Percentiles rank a stretch among this genome's conserved stretches.
Evolutionary conservation across 2,888 invertebrate genomes (phyloP).

Genomic region (Ectemnius continuus): DNA sequence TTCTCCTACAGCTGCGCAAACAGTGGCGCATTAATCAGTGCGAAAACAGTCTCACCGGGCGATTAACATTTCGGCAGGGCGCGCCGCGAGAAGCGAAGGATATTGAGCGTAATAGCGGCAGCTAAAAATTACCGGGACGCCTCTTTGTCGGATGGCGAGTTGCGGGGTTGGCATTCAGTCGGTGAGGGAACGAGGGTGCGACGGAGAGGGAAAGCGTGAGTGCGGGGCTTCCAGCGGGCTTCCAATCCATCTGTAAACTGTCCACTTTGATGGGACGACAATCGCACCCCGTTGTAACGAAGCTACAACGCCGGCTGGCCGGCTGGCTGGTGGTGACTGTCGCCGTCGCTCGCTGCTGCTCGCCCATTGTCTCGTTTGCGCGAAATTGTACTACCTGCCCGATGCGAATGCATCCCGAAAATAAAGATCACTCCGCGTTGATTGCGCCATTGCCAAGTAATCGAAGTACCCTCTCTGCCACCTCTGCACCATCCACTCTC

Average conservation of each 20-base stretch:
- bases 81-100: not conserved
- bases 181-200: slow-evolving; percentile 16
- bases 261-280: slow-evolving; percentile 77
- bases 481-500: slow-evolving; percentile 7
- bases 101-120: slow-evolving; percentile 14
- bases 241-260: slow-evolving; percentile 77
- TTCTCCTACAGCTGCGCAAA: not conserved
- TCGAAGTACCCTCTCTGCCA: slow-evolving; percentile 50
- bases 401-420: slow-evolving; percentile 54
- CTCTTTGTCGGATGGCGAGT: slow-evolving; percentile 25
- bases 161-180: slow-evolving; percentile 45
- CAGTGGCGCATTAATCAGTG: slow-evolving; percentile 1
- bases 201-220: too few species aligned
- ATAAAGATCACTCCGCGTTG: slow-evolving; percentile 73
- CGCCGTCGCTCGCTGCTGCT: too few species aligned
- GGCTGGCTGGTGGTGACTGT: too few species aligned
- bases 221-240: slow-evolving; percentile 55
- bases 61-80: slow-evolving; percentile 1
- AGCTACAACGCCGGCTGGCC: slow-evolving; percentile 52
- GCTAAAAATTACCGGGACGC: slow-evolving; percentile 38
- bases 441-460: slow-evolving; percentile 67
- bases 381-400: slow-evolving; percentile 69
- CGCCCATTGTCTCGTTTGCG: slow-evolving; percentile 70
- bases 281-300: slow-evolving; percentile 75
- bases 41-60: not conserved